Evolutionary conservation across 2,797 vertebrate genomes (phyloP).

Genomic region (Pristis pectinata): DNA sequence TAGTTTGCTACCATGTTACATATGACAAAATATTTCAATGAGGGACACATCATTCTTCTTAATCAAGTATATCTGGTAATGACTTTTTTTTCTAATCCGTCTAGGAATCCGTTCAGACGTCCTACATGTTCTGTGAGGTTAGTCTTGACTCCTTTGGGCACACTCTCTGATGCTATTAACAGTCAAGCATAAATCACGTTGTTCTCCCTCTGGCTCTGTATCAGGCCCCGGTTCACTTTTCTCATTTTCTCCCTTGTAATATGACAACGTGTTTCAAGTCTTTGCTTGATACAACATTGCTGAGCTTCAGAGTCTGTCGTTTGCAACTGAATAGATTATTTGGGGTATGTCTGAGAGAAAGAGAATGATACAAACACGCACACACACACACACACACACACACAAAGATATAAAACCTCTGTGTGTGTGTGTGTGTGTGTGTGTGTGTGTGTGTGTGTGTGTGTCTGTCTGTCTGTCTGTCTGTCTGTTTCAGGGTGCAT

Average conservation of each 20-base stretch:
- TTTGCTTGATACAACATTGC: not conserved
- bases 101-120: not conserved
- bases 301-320: not conserved
- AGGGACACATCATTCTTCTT: not conserved
- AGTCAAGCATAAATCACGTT: constrained; percentile 5
- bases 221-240: not conserved
- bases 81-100: constrained; percentile 22
- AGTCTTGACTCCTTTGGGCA: not conserved
- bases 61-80: not conserved
- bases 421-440: not conserved
- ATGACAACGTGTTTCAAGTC: not conserved
- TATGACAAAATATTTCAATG: not conserved
- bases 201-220: not conserved
- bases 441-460: not conserved
- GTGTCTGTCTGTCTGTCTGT: not conserved
- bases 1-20: not conserved
- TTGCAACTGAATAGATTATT: not conserved
- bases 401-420: not conserved
- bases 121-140: not conserved
- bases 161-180: not conserved
- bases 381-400: too few species aligned
- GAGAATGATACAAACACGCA: not conserved
- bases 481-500: not conserved
- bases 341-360: not conserved
- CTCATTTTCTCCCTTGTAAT: constrained; percentile 7